Evolutionary conservation across 2,888 invertebrate species (phyloP), one percentile per base, ranked within the genome.

Genomic region (Dolomedes plantarius): DNA sequence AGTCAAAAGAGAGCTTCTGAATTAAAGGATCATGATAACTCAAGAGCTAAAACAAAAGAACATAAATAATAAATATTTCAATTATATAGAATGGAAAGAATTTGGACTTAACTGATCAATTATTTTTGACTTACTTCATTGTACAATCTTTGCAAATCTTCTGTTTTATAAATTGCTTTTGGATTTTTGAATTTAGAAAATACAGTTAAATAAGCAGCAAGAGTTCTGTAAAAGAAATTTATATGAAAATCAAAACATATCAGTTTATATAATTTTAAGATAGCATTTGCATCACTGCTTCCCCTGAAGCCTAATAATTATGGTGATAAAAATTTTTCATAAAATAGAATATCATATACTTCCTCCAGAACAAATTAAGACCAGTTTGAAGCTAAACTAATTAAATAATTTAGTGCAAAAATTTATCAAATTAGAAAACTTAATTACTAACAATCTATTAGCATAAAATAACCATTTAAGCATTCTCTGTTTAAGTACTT

Each of bases 1-100:
- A 98, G 90, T 96, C 95, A 56, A 99, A 92, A 0, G 98, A 96
- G 74, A 94, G 93, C 91, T 95, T 96, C 91, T 98, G 98, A 6
- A 98, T 92, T 0, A 94, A 94, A 0, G 94, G 91, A 91, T 96
- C 95, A 90, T 95, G 95, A 87, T 96, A 95, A 68, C 94, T 94
- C 9, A 99, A 91, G 74, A 98, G 93, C 90, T 97, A 95, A 90
- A 95, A 93, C 90, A 95, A 96, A n/a, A 41, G 32, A 69, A 3
- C 5, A 46, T n/a, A n/a, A n/a, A 31, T 62, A 32, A 16, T 23
- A 9, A 32, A 19, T 19, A 65, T 29, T 6, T 27, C 13, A 79
- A 62, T 11, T 41, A 32, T 7, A 31, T 32, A 68, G 23, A 16
- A 56, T n/a, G 64, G 5, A 29, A 11, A 5, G 1, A 73, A 74